Base-by-base conservation (phyloP, 2,888 invertebrate species). In the Dryococelus australis region DNA sequence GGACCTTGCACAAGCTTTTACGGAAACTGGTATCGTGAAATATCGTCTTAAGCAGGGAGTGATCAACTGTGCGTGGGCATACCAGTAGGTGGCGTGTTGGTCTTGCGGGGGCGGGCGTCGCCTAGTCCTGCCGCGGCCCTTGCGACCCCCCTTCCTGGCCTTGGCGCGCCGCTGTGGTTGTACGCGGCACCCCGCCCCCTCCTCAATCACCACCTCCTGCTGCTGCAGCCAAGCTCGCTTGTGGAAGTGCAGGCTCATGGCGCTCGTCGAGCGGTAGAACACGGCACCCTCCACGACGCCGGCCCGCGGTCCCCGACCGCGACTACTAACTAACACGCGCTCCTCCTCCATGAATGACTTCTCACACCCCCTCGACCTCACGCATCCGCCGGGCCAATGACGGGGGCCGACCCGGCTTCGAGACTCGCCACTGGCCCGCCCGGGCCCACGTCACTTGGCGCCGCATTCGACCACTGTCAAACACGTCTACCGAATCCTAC, bases 161-260 rank as follows among this genome's bases (percentile, higher is more conserved):
- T 65, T 65, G 65, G 65, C 65, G 20, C 65, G 65, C 2, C 65
- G 65, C 65, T 65, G 65, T 0, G 65, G 65, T 24, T 65, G 65
- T 2, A 65, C 65, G 24, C 65, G 20, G 65, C 65, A 20, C 13
- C 65, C 65, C 13, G 65, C n/a, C 65, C 13, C 65, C n/a, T 8
- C 65, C 13, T 1, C n/a, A n/a, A n/a, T n/a, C n/a, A n/a, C 65
- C 2, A 12, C 65, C 65, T 8, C 65, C n/a, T 65, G 65, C 2
- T 20, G 24, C 16, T 24, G 65, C 65, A 65, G 65, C 65, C 65
- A 65, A 2, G 65, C 65, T 8, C 65, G 65, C 65, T 65, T 65
- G 65, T 65, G 65, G 65, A 65, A 65, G 65, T 65, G 65, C 65
- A 65, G 65, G n/a, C 65, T 65, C 65, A 65, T 65, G 65, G 65